Evolutionary conservation across 1,140 invertebrate species (phyloP).

Genomic region (Latrodectus geometricus): DNA sequence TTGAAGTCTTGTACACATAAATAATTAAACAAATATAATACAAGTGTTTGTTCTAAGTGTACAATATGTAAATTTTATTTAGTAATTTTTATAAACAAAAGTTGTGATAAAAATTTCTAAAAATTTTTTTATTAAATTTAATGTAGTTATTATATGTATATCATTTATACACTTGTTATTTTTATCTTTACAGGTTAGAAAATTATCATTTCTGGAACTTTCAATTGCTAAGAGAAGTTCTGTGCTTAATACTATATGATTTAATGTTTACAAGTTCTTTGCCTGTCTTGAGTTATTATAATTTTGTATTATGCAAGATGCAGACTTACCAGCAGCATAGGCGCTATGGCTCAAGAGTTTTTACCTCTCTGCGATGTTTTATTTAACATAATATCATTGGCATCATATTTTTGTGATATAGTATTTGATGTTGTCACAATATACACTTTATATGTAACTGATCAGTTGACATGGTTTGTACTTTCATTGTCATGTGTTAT

Average conservation of each 20-base stretch:
- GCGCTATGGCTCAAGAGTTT: constrained; percentile 74
- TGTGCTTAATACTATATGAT: background rate
- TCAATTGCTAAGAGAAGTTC: background rate
- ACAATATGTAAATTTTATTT: too few relatives aligned
- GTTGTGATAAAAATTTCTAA: too few relatives aligned
- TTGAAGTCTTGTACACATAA: too few relatives aligned
- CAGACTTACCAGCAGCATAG: constrained; percentile 52
- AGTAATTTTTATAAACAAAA: too few relatives aligned
- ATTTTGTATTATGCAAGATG: constrained; percentile 61
- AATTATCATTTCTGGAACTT: background rate
- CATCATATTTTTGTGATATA: constrained; percentile 91
- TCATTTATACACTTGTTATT: too few relatives aligned
- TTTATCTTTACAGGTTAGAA: background rate
- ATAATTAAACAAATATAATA: too few relatives aligned
- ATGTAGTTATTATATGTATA: too few relatives aligned
- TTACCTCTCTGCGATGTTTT: constrained; percentile 88
- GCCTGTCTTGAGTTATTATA: constrained; percentile 6
- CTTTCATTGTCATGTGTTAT: constrained; percentile 78
- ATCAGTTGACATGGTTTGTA: constrained; percentile 74
- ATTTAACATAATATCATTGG: constrained; percentile 90
- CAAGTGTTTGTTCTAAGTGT: too few relatives aligned
- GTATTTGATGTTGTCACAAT: constrained; percentile 88
- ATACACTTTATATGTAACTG: constrained; percentile 79
- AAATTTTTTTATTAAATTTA: too few relatives aligned
- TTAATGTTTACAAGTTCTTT: constrained; percentile 43